Evolutionary conservation across 2,888 invertebrate genomes (phyloP).

Genomic region (Pyrgus malvae): DNA sequence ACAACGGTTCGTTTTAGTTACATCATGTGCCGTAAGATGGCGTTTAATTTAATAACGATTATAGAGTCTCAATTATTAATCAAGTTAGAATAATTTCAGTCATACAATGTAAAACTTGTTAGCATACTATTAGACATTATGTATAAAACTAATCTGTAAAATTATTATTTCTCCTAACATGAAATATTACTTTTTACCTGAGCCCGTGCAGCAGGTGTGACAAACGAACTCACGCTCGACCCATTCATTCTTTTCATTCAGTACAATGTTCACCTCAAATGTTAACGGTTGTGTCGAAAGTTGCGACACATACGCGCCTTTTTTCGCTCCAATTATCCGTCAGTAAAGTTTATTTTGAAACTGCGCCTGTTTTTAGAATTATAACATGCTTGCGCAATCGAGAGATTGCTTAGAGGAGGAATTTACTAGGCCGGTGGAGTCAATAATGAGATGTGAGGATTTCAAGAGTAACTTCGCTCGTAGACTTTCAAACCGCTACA

Average conservation of each 20-base stretch:
- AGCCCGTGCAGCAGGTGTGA: constrained; percentile 4
- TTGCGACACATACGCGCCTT: constrained; percentile 32
- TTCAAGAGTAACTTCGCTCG: constrained; percentile 77
- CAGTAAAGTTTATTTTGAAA: constrained; percentile 46
- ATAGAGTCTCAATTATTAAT: too few species aligned
- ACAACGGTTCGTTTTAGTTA: too few species aligned
- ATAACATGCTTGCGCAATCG: constrained; percentile 54
- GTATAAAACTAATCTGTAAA: too few species aligned
- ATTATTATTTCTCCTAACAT: too few species aligned
- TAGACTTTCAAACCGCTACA: constrained; percentile 71
- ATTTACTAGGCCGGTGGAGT: constrained; percentile 69
- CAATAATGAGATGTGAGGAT: constrained; percentile 75
- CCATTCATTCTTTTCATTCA: constrained; percentile 11
- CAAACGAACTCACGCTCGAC: background rate
- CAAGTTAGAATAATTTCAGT: too few species aligned
- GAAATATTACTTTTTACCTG: constrained; percentile 18
- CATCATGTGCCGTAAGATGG: too few species aligned
- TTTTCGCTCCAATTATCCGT: constrained; percentile 41
- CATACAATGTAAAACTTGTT: too few species aligned
- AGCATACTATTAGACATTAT: too few species aligned
- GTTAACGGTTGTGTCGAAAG: constrained; percentile 41
- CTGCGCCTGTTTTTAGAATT: constrained; percentile 40
- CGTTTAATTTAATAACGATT: too few species aligned
- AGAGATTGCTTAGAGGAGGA: constrained; percentile 53
- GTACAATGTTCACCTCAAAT: constrained; percentile 40